phyloP scores from a whole-genome alignment of 2,797 vertebrate genomes.

The Myotis vivesi region DNA sequence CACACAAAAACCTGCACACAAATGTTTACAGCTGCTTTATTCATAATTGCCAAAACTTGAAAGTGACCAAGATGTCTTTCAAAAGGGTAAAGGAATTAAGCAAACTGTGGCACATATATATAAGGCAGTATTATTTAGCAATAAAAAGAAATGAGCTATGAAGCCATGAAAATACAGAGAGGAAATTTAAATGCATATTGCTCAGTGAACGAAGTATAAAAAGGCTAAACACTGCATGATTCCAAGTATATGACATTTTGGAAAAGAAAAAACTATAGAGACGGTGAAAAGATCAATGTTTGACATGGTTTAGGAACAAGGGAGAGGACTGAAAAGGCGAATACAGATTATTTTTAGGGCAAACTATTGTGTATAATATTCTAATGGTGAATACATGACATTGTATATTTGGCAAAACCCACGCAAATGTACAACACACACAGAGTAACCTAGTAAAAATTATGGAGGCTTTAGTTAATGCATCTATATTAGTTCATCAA shows the following conservation, averaged over 20 bases:
- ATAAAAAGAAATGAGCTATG: not conserved
- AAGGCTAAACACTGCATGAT: not conserved
- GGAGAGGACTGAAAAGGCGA: not conserved
- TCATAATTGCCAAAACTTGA: not conserved
- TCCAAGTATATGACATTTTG: not conserved
- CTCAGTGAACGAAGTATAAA: slow-evolving; percentile 19
- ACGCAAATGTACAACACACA: not conserved
- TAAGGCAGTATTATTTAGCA: not conserved
- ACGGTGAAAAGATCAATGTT: not conserved
- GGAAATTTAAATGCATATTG: not conserved
- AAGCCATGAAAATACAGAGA: not conserved
- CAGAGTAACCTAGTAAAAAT: not conserved
- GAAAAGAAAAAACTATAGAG: slow-evolving; percentile 16
- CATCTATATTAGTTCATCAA: not conserved
- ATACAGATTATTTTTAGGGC: not conserved
- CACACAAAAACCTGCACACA: not conserved
- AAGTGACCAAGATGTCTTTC: not conserved
- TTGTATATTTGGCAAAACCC: not conserved
- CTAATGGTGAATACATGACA: not conserved
- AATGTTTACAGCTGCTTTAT: not conserved
- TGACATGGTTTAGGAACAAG: not conserved
- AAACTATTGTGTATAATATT: not conserved
- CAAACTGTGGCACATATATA: not conserved
- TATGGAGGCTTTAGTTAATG: not conserved
- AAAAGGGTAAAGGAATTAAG: not conserved